A percentile compares a stretch with the other conserved stretches of the same genome.
These are phyloP conservation scores for Grantiella picta DNA, from an alignment of 2,113 vertebrate genomes.

Conservation along the genomic window DNA sequence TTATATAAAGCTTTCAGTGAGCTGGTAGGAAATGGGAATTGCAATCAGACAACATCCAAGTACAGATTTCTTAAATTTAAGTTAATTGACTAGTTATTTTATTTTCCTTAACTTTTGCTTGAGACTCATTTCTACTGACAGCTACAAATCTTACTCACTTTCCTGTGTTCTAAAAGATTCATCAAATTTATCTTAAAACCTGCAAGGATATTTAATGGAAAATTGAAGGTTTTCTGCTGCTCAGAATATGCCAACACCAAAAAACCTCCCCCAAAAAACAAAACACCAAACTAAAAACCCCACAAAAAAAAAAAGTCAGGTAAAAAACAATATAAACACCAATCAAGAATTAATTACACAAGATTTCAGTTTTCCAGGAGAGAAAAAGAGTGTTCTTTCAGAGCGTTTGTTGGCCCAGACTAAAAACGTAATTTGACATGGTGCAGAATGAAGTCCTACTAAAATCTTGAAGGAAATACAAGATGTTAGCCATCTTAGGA, in stretches of 20 bases:
- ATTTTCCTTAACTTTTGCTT: conserved; percentile 10
- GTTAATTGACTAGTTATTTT: not conserved
- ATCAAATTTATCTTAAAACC: not conserved
- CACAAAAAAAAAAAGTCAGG: too few species aligned
- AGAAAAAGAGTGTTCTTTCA: not conserved
- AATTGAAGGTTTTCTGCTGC: not conserved
- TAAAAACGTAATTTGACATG: not conserved
- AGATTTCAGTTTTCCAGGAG: not conserved
- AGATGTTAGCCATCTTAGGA: not conserved
- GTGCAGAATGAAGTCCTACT: not conserved
- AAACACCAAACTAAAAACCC: not conserved
- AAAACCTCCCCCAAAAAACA: too few species aligned
- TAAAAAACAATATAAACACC: not conserved
- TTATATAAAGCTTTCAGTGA: conserved; percentile 21
- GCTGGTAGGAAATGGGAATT: conserved; percentile 17
- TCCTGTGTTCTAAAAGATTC: not conserved
- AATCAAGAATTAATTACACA: not conserved
- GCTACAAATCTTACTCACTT: not conserved
- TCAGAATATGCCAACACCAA: not conserved
- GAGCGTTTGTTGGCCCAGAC: not conserved
- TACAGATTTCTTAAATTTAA: conserved; percentile 4
- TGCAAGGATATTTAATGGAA: not conserved
- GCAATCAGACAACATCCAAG: conserved; percentile 16
- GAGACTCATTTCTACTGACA: not conserved
- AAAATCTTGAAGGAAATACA: not conserved